These are phyloP conservation scores for Nothoprocta pentlandii DNA, from an alignment of 2,113 vertebrate species.

Conservation along the genomic window DNA sequence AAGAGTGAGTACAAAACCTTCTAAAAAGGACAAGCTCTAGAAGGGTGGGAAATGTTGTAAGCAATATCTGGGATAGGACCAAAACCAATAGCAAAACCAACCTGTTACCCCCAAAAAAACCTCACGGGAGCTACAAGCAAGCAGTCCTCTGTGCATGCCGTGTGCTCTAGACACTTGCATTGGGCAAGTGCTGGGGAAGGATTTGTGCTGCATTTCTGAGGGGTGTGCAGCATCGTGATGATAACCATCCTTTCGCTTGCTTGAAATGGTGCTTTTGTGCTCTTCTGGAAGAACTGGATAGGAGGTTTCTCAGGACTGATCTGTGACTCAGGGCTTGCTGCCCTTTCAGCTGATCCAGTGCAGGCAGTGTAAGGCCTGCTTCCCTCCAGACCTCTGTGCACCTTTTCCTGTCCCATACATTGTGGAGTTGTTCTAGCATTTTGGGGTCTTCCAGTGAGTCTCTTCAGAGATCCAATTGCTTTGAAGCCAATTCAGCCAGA, in stretches of 20 bases:
- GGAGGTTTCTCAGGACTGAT: constrained; percentile 43
- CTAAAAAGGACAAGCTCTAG: constrained; percentile 36
- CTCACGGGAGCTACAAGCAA: constrained; percentile 51
- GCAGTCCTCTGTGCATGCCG: constrained; percentile 28
- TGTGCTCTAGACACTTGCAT: not conserved
- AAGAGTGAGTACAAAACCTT: not conserved
- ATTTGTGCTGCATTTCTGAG: constrained; percentile 60
- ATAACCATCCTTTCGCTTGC: constrained; percentile 60
- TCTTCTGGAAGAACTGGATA: constrained; percentile 10
- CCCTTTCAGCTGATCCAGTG: not conserved
- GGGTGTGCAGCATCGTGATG: constrained; percentile 68
- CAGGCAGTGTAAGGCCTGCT: not conserved
- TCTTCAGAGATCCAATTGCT: not conserved
- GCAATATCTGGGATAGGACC: not conserved
- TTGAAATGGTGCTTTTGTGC: not conserved
- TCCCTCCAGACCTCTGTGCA: not conserved
- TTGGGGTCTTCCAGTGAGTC: not conserved
- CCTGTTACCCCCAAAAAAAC: constrained; percentile 56
- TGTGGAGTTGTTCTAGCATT: not conserved
- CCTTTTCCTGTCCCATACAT: not conserved
- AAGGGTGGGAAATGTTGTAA: constrained; percentile 16
- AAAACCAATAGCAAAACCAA: not conserved
- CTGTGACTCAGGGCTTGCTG: not conserved
- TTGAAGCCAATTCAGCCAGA: not conserved
- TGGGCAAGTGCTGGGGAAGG: constrained; percentile 41